phyloP scores from a whole-genome alignment of 1,140 invertebrate species.

The Maniola jurtina region DNA sequence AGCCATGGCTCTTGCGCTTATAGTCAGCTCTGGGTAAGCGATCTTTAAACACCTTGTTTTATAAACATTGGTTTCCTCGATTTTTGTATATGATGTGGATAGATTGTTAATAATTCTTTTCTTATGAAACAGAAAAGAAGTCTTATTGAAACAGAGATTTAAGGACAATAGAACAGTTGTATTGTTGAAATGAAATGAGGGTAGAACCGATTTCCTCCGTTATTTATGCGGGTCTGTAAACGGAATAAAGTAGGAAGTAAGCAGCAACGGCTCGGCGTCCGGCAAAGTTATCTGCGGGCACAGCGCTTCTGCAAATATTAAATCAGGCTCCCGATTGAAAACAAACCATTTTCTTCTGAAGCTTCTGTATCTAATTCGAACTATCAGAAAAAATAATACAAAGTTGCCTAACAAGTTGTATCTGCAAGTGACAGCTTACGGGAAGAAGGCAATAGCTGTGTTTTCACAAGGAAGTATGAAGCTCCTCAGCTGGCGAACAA shows the following conservation, averaged over 20 bases:
- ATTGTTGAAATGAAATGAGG: conserved; percentile 43
- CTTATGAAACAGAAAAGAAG: neutral
- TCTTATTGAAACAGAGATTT: conserved; percentile 39
- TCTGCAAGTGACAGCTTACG: neutral
- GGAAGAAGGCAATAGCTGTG: neutral
- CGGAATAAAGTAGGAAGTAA: conserved; percentile 60
- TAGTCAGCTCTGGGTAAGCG: no score
- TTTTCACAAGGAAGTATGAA: no score
- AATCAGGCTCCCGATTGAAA: conserved; percentile 40
- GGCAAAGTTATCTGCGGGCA: conserved; percentile 66
- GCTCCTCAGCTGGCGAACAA: no score
- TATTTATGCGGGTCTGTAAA: conserved; percentile 70
- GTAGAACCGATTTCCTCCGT: conserved; percentile 42
- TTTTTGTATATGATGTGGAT: neutral
- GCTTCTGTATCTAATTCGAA: conserved; percentile 33
- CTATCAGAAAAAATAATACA: neutral
- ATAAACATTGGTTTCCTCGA: no score
- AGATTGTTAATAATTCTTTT: neutral
- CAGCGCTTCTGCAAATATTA: conserved; percentile 59
- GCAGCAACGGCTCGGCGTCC: conserved; percentile 40
- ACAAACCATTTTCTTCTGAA: conserved; percentile 19
- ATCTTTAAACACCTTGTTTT: no score
- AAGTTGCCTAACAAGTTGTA: neutral
- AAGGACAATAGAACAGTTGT: conserved; percentile 39
- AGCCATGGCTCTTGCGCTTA: no score